phyloP scores from a whole-genome alignment of 2,797 vertebrate genomes.

The Galaxias olidus region DNA sequence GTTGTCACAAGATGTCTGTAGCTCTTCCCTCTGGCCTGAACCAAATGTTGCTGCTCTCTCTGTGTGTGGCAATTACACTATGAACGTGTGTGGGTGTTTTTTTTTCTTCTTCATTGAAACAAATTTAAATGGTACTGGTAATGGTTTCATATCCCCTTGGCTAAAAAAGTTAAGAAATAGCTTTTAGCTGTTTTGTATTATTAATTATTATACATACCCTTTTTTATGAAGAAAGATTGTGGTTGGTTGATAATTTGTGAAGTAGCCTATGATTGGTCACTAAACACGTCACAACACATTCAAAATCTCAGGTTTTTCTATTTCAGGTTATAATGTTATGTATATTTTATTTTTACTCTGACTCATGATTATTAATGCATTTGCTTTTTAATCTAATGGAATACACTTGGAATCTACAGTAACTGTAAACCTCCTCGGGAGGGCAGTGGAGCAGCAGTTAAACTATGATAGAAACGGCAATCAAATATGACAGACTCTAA shows the following conservation, averaged over 20 bases:
- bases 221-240: too few species aligned
- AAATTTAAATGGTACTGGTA: conserved; percentile 36
- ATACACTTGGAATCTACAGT: neutral
- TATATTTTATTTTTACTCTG: neutral
- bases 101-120: neutral
- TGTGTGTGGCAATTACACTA: too few species aligned
- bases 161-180: conserved; percentile 64
- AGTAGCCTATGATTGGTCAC: too few species aligned
- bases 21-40: conserved; percentile 35
- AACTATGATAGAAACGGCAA: too few species aligned
- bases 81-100: neutral
- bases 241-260: too few species aligned
- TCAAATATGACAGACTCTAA: too few species aligned
- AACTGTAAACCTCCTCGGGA: neutral
- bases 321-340: neutral
- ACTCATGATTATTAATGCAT: neutral
- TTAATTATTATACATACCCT: conserved; percentile 23
- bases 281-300: neutral
- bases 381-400: neutral
- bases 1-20: neutral
- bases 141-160: conserved; percentile 45
- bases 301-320: neutral
- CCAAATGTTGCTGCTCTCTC: conserved; percentile 23
- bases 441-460: neutral
- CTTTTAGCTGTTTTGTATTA: conserved; percentile 57